A percentile compares a stretch with the other conserved stretches of the same genome.
Evolutionary conservation across 2,888 invertebrate genomes (phyloP).

Genomic region (Cryptus viduatorius): DNA sequence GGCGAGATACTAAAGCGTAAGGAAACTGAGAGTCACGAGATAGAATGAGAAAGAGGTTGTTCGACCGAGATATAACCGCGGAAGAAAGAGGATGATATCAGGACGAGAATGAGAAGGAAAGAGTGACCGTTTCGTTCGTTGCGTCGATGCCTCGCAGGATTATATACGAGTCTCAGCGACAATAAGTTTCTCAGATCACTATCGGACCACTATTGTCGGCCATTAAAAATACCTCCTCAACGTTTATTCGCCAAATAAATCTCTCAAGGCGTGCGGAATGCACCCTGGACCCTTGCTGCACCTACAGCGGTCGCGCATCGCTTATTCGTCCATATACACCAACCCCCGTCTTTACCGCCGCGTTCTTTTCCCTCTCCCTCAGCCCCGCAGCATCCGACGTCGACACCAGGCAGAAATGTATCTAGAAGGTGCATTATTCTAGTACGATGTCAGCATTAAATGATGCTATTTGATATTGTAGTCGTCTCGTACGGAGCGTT

Average conservation of each 20-base stretch:
- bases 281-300: conserved; percentile 31
- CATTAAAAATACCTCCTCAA: conserved; percentile 80
- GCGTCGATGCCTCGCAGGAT: conserved; percentile 60
- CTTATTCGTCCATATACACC: neutral
- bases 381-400: neutral
- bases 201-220: conserved; percentile 79
- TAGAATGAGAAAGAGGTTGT: conserved; percentile 10
- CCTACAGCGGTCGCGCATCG: neutral
- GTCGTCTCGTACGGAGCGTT: no score
- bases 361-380: neutral
- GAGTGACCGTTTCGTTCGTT: conserved; percentile 37
- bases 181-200: conserved; percentile 79
- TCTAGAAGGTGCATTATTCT: neutral
- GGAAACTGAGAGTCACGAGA: conserved; percentile 38
- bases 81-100: neutral
- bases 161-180: conserved; percentile 60
- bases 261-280: conserved; percentile 71
- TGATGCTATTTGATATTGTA: no score
- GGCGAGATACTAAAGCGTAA: conserved; percentile 21
- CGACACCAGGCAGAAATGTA: neutral
- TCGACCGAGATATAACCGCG: neutral
- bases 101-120: conserved; percentile 19
- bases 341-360: neutral
- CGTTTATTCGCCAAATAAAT: conserved; percentile 81
- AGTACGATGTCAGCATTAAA: no score